Evolutionary conservation across 1,140 invertebrate species (phyloP), one percentile per base, ranked within the genome.

Genomic region (Micrasema minimum): DNA sequence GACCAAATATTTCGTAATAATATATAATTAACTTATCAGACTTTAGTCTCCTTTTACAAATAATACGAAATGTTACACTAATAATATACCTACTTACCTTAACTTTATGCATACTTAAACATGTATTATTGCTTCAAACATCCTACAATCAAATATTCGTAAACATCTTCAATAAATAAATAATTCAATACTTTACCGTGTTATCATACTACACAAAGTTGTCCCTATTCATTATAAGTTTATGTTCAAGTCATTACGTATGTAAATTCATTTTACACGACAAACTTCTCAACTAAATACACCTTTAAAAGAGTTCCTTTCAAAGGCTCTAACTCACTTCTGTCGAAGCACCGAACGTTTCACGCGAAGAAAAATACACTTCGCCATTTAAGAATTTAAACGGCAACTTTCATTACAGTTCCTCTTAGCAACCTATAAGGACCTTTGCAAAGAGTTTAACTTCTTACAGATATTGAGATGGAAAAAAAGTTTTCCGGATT

Each of bases 251-350:
- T 64, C 59, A 64, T 64, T 64, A 64, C 59, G 41, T 64, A 64
- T 64, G 59, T 64, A 64, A 64, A 64, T 46, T 64, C 22, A 64
- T 64, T 46, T 46, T 64, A 64, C 26, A 46, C 22, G 45, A 64
- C 59, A 64, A 64, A 64, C 41, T 64, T 64, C 11, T 46, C n/a
- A 46, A 46, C 43, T 64, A 64, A 45, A 64, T 64, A 46, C 31
- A 59, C 35, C 55, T 41, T 59, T 59, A 41, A 59, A 59, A 59
- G 37, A 41, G 37, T 38, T 59, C 2, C 35, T 16, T 41, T 38
- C 35, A 38, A 41, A 38, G 55, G 37, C 35, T 20, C 31, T 11
- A 38, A 59, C 37, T 59, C 55, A 59, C n/a, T 59, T 41, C 14
- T 23, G 2, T 16, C 1, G 14, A 16, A 43, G 55, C 4, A 22